These are phyloP conservation scores for Brotogeris chrysoptera DNA, from an alignment of 2,797 vertebrate genomes.

Conservation along the genomic window DNA sequence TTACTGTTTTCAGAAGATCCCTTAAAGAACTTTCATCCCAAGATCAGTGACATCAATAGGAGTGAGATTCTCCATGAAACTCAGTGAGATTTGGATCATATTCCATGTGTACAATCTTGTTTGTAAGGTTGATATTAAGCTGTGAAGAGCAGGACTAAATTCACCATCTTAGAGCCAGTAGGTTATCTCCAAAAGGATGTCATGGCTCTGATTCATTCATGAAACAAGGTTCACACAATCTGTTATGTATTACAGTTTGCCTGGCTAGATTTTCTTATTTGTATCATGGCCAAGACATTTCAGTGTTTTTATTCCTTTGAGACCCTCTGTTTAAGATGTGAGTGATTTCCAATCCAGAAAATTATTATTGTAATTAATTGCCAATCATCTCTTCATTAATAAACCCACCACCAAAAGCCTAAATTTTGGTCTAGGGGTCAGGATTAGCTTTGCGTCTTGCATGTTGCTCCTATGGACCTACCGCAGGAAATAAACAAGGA, in stretches of 20 bases:
- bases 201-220: constrained; percentile 44
- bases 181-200: constrained; percentile 16
- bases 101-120: constrained; percentile 8
- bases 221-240: constrained; percentile 40
- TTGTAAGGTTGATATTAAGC: constrained; percentile 34
- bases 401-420: background rate
- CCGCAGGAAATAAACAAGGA: background rate
- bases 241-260: constrained; percentile 30
- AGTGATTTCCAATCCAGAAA: constrained; percentile 11
- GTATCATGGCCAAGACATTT: constrained; percentile 31
- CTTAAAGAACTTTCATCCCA: background rate
- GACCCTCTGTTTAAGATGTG: constrained; percentile 11
- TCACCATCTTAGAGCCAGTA: constrained; percentile 34
- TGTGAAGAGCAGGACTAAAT: constrained; percentile 39
- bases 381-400: background rate
- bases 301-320: background rate
- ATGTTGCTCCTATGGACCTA: background rate
- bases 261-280: constrained; percentile 31
- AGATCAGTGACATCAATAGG: background rate
- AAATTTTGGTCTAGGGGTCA: background rate
- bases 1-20: background rate
- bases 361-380: constrained; percentile 42
- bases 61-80: background rate
- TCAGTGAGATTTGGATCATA: background rate
- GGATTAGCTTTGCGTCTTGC: background rate